Evolutionary conservation across 1,140 invertebrate genomes (phyloP).

Genomic region (Centruroides vittatus): DNA sequence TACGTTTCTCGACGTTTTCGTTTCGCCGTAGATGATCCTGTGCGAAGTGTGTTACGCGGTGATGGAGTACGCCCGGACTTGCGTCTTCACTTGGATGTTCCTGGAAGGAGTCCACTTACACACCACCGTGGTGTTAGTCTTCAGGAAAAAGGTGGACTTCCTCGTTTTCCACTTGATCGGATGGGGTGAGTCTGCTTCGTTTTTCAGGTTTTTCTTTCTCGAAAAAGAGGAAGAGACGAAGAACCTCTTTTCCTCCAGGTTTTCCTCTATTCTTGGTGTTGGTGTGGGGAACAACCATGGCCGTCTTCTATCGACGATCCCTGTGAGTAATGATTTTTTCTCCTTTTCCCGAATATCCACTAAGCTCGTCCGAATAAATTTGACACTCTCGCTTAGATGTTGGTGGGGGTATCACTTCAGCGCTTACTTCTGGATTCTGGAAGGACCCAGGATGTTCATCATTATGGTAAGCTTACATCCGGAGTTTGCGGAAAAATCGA

Average conservation of each 20-base stretch:
- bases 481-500: no score
- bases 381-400: constrained; percentile 37
- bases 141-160: constrained; percentile 46
- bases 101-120: constrained; percentile 81
- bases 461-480: constrained; percentile 44
- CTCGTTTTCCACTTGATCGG: constrained; percentile 54
- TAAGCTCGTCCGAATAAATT: no score
- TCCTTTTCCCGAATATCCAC: no score
- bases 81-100: constrained; percentile 93
- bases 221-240: no score
- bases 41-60: constrained; percentile 63
- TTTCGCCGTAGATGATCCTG: constrained; percentile 45
- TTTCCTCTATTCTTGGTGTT: no score
- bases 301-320: no score
- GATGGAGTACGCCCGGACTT: constrained; percentile 70
- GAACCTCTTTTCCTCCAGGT: no score
- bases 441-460: constrained; percentile 60
- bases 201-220: no score
- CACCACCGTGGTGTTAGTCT: constrained; percentile 66
- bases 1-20: no score
- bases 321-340: no score
- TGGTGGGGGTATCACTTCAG: constrained; percentile 73
- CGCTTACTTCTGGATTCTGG: constrained; percentile 69
- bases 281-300: constrained; percentile 15
- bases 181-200: constrained; percentile 44